A percentile compares a stretch with the other conserved stretches of the same genome.
Evolutionary conservation across 2,113 vertebrate genomes (phyloP).

Genomic region (Tauraco erythrolophus): DNA sequence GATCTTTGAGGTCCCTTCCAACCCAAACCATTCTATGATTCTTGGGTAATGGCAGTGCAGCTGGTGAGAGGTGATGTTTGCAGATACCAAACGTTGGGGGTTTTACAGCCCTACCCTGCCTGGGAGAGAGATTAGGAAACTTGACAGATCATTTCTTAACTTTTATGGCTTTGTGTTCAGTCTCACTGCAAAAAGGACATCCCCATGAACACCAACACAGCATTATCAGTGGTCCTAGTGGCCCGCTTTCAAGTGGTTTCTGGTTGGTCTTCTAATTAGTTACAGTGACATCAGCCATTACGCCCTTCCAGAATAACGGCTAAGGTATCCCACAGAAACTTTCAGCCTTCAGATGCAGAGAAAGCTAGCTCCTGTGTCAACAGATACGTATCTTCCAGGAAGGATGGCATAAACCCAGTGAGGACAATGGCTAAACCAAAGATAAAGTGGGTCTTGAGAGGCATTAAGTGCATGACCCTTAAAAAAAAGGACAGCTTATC

Average conservation of each 20-base stretch:
- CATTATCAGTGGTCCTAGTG: background rate
- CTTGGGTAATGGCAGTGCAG: background rate
- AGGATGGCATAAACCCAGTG: background rate
- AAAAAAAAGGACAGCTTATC: background rate
- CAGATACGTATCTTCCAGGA: background rate
- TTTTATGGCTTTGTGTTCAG: background rate
- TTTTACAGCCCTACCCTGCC: background rate
- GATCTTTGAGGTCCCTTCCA: no score
- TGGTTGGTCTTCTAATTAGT: background rate
- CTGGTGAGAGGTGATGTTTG: background rate
- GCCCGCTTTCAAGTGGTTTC: background rate
- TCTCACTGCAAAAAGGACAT: conserved; percentile 5
- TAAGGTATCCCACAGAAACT: background rate
- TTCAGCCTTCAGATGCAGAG: conserved; percentile 8
- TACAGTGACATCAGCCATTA: background rate
- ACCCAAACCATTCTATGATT: no score
- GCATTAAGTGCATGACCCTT: conserved; percentile 38
- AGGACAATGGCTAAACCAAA: background rate
- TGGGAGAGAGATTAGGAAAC: background rate
- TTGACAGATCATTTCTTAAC: background rate
- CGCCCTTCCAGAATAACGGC: background rate
- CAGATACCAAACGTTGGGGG: background rate
- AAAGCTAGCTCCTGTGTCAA: background rate
- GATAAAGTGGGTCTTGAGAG: conserved; percentile 34
- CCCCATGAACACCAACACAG: conserved; percentile 34